Percentiles rank a stretch among this genome's conserved stretches.
These are phyloP conservation scores for Thunnus maccoyii DNA, from an alignment of 2,113 vertebrate species.

Conservation along the genomic window DNA sequence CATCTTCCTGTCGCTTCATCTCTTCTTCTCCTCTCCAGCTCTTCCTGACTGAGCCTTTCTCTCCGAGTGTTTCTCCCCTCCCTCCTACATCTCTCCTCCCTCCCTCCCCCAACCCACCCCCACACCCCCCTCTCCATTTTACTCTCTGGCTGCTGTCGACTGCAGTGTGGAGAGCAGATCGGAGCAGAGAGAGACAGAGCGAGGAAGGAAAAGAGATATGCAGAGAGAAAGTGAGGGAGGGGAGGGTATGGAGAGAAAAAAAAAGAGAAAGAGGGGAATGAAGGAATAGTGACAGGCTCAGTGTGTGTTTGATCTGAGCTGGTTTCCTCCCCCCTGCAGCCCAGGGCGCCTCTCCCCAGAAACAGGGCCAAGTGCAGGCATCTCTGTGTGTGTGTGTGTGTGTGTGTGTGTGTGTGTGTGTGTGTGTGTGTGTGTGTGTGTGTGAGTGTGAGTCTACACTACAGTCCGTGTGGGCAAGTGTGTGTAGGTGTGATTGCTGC, in stretches of 20 bases:
- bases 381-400: constrained; percentile 25
- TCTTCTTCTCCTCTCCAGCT: constrained; percentile 32
- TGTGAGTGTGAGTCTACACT: neutral
- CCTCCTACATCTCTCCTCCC: constrained; percentile 21
- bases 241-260: neutral
- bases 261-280: constrained; percentile 26
- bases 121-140: constrained; percentile 38
- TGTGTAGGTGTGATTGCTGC: constrained; percentile 36
- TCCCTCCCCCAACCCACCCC: neutral
- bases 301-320: constrained; percentile 64
- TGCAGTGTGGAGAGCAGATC: constrained; percentile 56
- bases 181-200: constrained; percentile 20
- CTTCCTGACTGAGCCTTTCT: constrained; percentile 38
- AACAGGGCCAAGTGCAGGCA: constrained; percentile 58
- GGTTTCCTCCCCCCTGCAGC: constrained; percentile 27
- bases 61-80: neutral
- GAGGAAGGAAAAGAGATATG: constrained; percentile 25
- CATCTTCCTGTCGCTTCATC: constrained; percentile 39
- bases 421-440: constrained; percentile 36
- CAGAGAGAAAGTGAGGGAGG: constrained; percentile 14
- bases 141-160: constrained; percentile 51
- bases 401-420: constrained; percentile 10
- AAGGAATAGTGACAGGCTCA: constrained; percentile 48
- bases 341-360: constrained; percentile 44
- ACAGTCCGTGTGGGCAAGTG: constrained; percentile 21